A percentile compares a stretch with the other conserved stretches of the same genome.
These are phyloP conservation scores for Vanessa atalanta DNA, from an alignment of 1,140 invertebrate genomes.

Conservation along the genomic window DNA sequence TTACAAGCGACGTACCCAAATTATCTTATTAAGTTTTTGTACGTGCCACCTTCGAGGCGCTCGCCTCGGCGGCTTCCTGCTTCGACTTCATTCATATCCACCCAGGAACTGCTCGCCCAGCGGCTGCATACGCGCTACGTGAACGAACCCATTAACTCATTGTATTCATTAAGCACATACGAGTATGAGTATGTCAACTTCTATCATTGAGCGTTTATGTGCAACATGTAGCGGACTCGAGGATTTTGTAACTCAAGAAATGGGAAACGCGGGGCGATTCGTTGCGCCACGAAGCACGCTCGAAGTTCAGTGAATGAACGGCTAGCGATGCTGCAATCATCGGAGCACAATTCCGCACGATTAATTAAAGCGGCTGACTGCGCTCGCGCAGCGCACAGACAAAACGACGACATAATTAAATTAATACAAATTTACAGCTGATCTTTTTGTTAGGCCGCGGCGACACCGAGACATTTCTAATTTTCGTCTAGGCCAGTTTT, in stretches of 20 bases:
- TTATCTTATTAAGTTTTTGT: slow-evolving; percentile 64
- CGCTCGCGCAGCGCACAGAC: slow-evolving; percentile 42
- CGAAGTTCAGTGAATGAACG: neutral
- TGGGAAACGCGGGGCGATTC: neutral
- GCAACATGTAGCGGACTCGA: no score
- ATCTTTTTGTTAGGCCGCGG: slow-evolving; percentile 46
- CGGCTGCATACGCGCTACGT: neutral
- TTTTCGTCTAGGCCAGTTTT: slow-evolving; percentile 66
- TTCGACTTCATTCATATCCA: slow-evolving; percentile 11
- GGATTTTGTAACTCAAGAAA: neutral
- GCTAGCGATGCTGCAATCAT: neutral
- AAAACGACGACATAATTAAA: slow-evolving; percentile 67
- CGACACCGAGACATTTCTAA: slow-evolving; percentile 69
- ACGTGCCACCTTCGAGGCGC: slow-evolving; percentile 20
- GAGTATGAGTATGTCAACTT: no score
- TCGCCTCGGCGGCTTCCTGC: slow-evolving; percentile 27
- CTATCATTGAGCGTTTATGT: no score
- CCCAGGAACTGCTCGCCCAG: neutral
- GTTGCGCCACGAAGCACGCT: neutral
- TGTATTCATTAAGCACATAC: no score
- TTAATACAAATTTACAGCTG: slow-evolving; percentile 64
- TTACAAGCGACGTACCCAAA: slow-evolving; percentile 46
- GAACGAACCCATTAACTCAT: neutral
- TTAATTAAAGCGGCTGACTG: slow-evolving; percentile 25
- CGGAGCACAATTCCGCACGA: slow-evolving; percentile 29